Evolutionary conservation across 2,888 invertebrate genomes (phyloP).

Genomic region (Nemoura dubitans): DNA sequence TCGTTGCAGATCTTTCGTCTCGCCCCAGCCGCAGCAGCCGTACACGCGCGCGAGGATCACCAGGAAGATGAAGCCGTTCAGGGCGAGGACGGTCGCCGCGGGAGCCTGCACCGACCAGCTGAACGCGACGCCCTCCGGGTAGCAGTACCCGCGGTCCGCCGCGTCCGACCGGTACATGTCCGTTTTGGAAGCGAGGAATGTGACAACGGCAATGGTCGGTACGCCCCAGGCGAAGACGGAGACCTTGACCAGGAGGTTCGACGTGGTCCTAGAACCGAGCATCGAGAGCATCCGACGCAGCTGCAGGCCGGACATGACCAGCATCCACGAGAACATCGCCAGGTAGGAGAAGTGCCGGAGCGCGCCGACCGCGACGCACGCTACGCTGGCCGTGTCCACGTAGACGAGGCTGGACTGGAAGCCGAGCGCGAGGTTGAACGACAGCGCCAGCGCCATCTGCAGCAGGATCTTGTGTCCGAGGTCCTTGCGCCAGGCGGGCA

Average conservation of each 20-base stretch:
- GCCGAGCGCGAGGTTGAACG: background rate
- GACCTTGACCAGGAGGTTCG: background rate
- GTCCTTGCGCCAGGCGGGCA: background rate
- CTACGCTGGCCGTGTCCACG: background rate
- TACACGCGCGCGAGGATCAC: no score
- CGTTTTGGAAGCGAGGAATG: background rate
- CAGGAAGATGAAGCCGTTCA: background rate
- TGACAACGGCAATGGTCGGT: background rate
- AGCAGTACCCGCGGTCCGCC: background rate
- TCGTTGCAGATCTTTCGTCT: no score
- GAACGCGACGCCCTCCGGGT: background rate
- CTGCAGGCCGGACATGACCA: background rate
- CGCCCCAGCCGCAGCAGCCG: no score
- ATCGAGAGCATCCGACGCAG: background rate
- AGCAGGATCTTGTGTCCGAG: background rate
- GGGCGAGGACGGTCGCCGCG: background rate
- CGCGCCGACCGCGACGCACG: slow-evolving; percentile 15
- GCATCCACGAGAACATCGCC: slow-evolving; percentile 9
- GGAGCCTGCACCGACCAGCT: background rate
- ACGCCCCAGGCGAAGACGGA: background rate
- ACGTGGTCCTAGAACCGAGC: background rate
- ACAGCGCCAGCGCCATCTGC: background rate
- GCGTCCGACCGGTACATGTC: background rate
- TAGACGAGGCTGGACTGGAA: background rate
- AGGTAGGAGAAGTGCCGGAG: background rate